Base-by-base conservation (phyloP, 1,140 invertebrate species). In the Anastrepha obliqua region DNA sequence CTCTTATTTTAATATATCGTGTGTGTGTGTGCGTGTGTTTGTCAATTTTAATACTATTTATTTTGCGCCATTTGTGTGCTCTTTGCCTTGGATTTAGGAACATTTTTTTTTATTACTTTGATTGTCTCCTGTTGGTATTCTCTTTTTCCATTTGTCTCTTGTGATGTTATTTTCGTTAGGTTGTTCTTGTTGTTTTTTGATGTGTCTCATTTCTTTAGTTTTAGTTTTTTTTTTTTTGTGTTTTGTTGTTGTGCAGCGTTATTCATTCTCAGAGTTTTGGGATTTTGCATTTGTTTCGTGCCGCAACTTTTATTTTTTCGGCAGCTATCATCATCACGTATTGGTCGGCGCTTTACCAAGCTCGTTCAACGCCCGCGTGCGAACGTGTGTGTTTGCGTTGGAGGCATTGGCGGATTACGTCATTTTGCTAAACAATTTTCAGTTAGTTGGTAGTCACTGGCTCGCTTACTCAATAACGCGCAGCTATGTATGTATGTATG, bases 251-350 rank as follows among this genome's bases (percentile, higher is more conserved):
- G 47, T 81, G 55, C 47, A 81, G 55, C 44, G 51, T 81, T 55
- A 81, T 81, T 81, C 47, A 20, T 81, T 81, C 74, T 81, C 17
- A 55, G 55, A 39, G 47, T 55, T 81, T 81, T 51, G 74, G 29
- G 74, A 47, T 81, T 81, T 81, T 81, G 74, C 74, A 47, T 15
- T 81, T 47, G 74, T 81, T 81, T 81, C 74, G n/a, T 81, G 74
- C n/a, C 51, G 47, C 74, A 81, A 20, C n/a, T 51, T 81, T 81
- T 81, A 20, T 42, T 70, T 70, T 81, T 81, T 81, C 74, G n/a
- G 17, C 47, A 55, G 20, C 8, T 47, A n/a, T 11, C 47, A 55
- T 17, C 9, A 29, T 47, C 47, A 55, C 74, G 74, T 47, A 55
- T 55, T 81, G 17, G 70, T 7, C 17, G 13, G 42, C 44, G 47